Evolutionary conservation across 2,888 invertebrate genomes (phyloP), one percentile per base, ranked within the genome.

Genomic region (Molorchus minor): DNA sequence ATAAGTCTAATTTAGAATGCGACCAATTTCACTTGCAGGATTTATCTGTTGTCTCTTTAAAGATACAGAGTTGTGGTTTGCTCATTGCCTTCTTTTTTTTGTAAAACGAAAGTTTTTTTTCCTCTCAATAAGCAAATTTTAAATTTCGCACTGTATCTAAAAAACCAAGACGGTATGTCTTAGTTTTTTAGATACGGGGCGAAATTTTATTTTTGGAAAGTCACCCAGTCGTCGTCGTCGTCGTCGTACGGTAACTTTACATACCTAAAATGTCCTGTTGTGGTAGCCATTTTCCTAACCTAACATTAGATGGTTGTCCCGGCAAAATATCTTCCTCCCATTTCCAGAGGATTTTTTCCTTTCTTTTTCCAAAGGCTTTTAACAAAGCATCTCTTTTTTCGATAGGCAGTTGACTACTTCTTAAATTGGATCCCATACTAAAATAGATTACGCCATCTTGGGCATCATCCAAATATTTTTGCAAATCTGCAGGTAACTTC

Each of bases 391-490:
- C 75, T 17, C 82, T 78, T 61, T 83, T 84, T 2, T 84, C 82
- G 0, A 73, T 65, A 0, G 85, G 82, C 47, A 90, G 71, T 64
- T 87, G 82, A n/a, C 82, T 78, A 61, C 85, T 85, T 54, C 82
- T 80, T 0, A 87, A 79, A 62, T 85, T 84, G 0, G 87, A 85
- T 1, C 88, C 88, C 72, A 88, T 83, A 65, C 84, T 86, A 62
- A 87, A 83, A 61, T 85, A 85, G 1, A 87, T 79, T 0, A 83
- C 85, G 0, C 87, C 87, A 40, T 85, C 65, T 46, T 77, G 79
- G 1, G 86, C 80, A 7, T 79, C 75, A 63, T 87, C 85, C 55
- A 87, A 69, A 56, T 82, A 77, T 16, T 78, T 75, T 75, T 85
- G 80, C 0, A 87, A 72, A 73, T 86, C 84, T 82, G 61, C 29